phyloP scores from a whole-genome alignment of 37 sponge, comb jelly and placozoan species.

The Diacarnus erythraeanus region DNA sequence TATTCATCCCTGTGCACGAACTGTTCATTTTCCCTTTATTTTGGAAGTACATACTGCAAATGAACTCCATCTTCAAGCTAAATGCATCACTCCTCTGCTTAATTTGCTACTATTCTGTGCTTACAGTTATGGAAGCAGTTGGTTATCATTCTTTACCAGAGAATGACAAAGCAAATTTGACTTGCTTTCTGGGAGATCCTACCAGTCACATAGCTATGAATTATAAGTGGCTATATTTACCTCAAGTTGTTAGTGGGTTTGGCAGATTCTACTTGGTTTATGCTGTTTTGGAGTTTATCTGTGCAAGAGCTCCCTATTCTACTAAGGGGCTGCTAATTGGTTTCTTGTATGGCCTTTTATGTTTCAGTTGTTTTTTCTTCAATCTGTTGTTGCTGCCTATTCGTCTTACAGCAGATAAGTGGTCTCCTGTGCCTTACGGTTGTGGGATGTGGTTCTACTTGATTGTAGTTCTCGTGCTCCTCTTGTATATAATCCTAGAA shows the following conservation, averaged over 20 bases:
- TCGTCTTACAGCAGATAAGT: neutral
- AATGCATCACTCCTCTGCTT: too few relatives aligned
- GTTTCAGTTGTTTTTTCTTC: neutral
- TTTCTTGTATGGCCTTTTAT: neutral
- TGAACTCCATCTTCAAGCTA: neutral
- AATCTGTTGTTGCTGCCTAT: neutral
- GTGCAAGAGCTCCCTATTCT: conserved; percentile 6
- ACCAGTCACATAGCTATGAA: neutral
- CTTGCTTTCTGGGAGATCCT: neutral
- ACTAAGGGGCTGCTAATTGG: conserved; percentile 23
- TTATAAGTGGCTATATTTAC: neutral
- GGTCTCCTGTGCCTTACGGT: neutral
- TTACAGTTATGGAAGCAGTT: neutral
- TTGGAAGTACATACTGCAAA: too few relatives aligned
- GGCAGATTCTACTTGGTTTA: neutral
- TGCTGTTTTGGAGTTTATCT: conserved; percentile 8
- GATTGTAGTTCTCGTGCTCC: neutral
- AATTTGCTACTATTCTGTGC: too few relatives aligned
- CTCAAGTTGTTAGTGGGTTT: neutral
- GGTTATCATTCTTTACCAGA: neutral
- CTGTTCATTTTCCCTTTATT: neutral
- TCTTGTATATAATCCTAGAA: neutral
- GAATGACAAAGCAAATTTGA: neutral
- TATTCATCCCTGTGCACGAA: neutral
- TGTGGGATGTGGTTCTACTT: conserved; percentile 1